Percentiles rank a stretch among this genome's conserved stretches.
These are phyloP conservation scores for Apotomis betuletana DNA, from an alignment of 2,888 invertebrate species.

Conservation along the genomic window DNA sequence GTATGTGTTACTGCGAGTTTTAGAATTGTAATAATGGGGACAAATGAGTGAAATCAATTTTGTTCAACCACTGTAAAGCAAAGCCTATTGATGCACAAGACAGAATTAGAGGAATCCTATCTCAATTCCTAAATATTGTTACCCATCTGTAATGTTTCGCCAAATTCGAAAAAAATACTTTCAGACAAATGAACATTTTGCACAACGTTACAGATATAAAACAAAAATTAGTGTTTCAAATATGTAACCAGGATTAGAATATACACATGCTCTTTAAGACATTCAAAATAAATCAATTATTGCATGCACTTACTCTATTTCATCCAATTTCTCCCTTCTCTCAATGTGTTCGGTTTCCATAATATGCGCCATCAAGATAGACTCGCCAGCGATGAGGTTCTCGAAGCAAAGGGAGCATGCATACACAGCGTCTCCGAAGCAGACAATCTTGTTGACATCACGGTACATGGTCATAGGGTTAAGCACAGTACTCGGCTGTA, in stretches of 20 bases:
- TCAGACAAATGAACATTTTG: too few relatives aligned
- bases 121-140: too few relatives aligned
- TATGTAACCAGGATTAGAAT: not conserved
- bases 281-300: conserved; percentile 38
- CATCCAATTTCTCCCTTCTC: conserved; percentile 59
- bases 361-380: conserved; percentile 73
- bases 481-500: conserved; percentile 73
- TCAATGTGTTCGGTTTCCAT: conserved; percentile 61
- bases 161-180: too few relatives aligned
- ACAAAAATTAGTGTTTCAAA: too few relatives aligned
- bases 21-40: not conserved
- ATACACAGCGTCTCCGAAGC: conserved; percentile 74
- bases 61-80: not conserved
- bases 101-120: too few relatives aligned
- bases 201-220: too few relatives aligned
- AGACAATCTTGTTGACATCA: conserved; percentile 78
- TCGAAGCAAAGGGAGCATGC: conserved; percentile 78
- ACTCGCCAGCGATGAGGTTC: conserved; percentile 72
- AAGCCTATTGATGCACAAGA: not conserved
- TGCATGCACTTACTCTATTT: conserved; percentile 59
- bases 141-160: too few relatives aligned
- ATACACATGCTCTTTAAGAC: conserved; percentile 32
- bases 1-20: conserved; percentile 14
- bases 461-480: conserved; percentile 78
- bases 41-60: not conserved